Evolutionary conservation across 2,888 invertebrate genomes (phyloP).

Genomic region (Drosophila pseudotalamancana): DNA sequence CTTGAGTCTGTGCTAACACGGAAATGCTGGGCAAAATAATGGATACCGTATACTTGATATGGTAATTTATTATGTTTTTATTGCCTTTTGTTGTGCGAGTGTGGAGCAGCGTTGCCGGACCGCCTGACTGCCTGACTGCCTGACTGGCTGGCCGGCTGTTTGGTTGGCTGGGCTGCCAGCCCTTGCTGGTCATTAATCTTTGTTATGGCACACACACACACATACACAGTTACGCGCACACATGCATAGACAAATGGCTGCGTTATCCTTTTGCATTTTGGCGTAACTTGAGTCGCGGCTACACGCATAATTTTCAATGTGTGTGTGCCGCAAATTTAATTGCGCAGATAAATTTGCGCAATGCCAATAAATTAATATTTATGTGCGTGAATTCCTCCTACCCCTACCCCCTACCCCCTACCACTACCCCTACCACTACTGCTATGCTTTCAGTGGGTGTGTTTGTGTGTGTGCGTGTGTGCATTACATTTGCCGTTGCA

Average conservation of each 20-base stretch:
- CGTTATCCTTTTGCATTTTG: slow-evolving; percentile 75
- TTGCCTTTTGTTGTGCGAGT: slow-evolving; percentile 74
- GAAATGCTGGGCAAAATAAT: slow-evolving; percentile 68
- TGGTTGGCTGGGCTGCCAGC: slow-evolving; percentile 55
- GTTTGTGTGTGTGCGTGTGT: slow-evolving; percentile 13
- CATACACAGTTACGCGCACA: slow-evolving; percentile 12
- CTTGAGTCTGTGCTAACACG: slow-evolving; percentile 48
- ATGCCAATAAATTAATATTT: slow-evolving; percentile 77
- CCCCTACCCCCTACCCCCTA: not conserved
- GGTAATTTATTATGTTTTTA: slow-evolving; percentile 82
- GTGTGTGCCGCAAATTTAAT: slow-evolving; percentile 63
- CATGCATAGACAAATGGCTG: slow-evolving; percentile 48
- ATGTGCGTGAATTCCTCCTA: slow-evolving; percentile 46
- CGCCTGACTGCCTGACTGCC: slow-evolving; percentile 10
- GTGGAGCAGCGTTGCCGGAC: slow-evolving; percentile 50
- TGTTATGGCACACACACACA: slow-evolving; percentile 72
- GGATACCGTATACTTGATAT: slow-evolving; percentile 79
- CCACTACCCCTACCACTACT: not conserved
- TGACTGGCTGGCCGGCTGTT: slow-evolving; percentile 15
- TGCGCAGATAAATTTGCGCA: slow-evolving; percentile 77
- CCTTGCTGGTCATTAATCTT: slow-evolving; percentile 81
- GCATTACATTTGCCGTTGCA: slow-evolving; percentile 41
- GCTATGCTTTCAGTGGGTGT: not conserved
- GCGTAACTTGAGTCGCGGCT: slow-evolving; percentile 73
- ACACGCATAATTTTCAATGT: slow-evolving; percentile 52